A percentile compares a stretch with the other conserved stretches of the same genome.
Conservation (phyloP, 2,113 vertebrate genomes). For the Xenopus tropicalis region UCB_Xtro_10.0 CM004447.2:121859001-121859500, state of each 20-base stretch:
- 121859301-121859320: slow-evolving; percentile 45
- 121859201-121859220: slow-evolving; percentile 46
- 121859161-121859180: slow-evolving; percentile 43
- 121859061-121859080: slow-evolving; percentile 36
- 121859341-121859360: slow-evolving; percentile 38
- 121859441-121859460: slow-evolving; percentile 18
- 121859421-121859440: slow-evolving; percentile 40
- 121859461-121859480: slow-evolving; percentile 37
- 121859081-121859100: slow-evolving; percentile 44
- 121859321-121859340: slow-evolving; percentile 45
- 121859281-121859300: slow-evolving; percentile 42
- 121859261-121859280: slow-evolving; percentile 41
- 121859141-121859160: slow-evolving; percentile 43
- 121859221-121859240: slow-evolving; percentile 45
- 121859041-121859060: slow-evolving; percentile 31
- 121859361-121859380: slow-evolving; percentile 43
- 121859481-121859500: slow-evolving; percentile 31
- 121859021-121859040: slow-evolving; percentile 18
- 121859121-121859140: slow-evolving; percentile 45
- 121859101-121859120: slow-evolving; percentile 37
- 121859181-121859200: slow-evolving; percentile 44
- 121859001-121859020: slow-evolving; percentile 2
- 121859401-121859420: slow-evolving; percentile 40
- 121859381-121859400: slow-evolving; percentile 44
- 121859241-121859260: slow-evolving; percentile 44